phyloP scores from a whole-genome alignment of 2,113 vertebrate genomes.

The Xiphophorus hellerii region DNA sequence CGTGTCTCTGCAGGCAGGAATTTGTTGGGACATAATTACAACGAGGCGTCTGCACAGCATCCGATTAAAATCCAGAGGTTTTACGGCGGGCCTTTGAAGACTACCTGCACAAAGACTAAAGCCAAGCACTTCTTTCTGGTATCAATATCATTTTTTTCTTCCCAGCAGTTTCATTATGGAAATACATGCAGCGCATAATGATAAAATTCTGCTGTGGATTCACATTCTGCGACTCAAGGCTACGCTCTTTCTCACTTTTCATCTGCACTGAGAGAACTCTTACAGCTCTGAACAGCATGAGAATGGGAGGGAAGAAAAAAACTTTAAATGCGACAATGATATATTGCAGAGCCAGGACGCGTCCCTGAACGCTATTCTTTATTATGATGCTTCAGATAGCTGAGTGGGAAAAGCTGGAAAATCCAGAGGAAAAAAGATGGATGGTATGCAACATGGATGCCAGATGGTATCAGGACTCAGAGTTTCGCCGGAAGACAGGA shows the following conservation, averaged over 20 bases:
- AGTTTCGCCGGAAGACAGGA: slow-evolving; percentile 1
- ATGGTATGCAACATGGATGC: slow-evolving; percentile 12
- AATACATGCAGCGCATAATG: slow-evolving; percentile 4
- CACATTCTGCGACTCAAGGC: neutral
- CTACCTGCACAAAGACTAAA: slow-evolving; percentile 30
- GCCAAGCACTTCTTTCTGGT: slow-evolving; percentile 1
- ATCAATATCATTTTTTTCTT: slow-evolving; percentile 10
- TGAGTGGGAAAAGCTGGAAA: neutral
- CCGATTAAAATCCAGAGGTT: slow-evolving; percentile 68
- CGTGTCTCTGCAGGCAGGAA: slow-evolving; percentile 51
- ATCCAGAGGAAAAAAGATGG: neutral
- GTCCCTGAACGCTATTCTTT: neutral
- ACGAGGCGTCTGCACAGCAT: slow-evolving; percentile 66
- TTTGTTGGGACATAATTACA: slow-evolving; percentile 66
- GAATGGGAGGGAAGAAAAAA: neutral
- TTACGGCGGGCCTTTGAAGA: slow-evolving; percentile 64
- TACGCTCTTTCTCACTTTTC: slow-evolving; percentile 5
- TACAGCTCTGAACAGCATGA: neutral
- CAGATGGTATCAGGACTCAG: slow-evolving; percentile 23
- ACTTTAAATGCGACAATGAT: neutral
- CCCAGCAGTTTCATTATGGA: slow-evolving; percentile 17
- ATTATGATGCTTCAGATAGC: slow-evolving; percentile 10
- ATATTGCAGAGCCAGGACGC: neutral
- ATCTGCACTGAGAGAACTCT: neutral
- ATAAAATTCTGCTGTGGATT: neutral